Percentiles rank a stretch among this genome's conserved stretches.
phyloP scores from a whole-genome alignment of 2,888 invertebrate species.

The Spodoptera picta region DNA sequence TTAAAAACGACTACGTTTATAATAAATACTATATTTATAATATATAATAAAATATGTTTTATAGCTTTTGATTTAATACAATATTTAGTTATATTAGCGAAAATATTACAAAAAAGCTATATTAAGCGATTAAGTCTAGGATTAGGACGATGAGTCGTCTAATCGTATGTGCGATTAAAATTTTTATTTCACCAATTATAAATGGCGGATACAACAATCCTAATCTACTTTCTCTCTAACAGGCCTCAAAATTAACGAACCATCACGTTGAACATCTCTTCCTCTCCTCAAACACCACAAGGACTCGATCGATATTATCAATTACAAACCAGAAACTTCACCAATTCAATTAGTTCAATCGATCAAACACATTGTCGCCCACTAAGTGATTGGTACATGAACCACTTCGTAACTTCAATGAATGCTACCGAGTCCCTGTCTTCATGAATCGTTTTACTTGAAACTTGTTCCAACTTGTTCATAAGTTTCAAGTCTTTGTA shows the following conservation, averaged over 20 bases:
- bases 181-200: too few species aligned
- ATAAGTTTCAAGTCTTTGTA: conserved; percentile 34
- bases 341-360: conserved; percentile 47
- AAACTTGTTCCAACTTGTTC: conserved; percentile 44
- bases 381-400: conserved; percentile 45
- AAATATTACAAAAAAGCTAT: too few species aligned
- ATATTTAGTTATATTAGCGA: too few species aligned
- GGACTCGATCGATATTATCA: conserved; percentile 13
- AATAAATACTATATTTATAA: too few species aligned
- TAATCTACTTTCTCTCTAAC: too few species aligned
- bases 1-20: too few species aligned
- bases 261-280: not conserved
- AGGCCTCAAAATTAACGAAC: not conserved
- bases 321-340: conserved; percentile 28
- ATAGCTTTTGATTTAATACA: too few species aligned
- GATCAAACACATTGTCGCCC: conserved; percentile 52
- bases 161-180: too few species aligned
- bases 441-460: conserved; percentile 39
- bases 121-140: too few species aligned
- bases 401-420: conserved; percentile 34
- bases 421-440: conserved; percentile 36
- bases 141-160: too few species aligned
- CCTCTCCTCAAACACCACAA: not conserved
- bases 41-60: too few species aligned
- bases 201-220: too few species aligned